A percentile compares a stretch with the other conserved stretches of the same genome.
Evolutionary conservation across 2,888 invertebrate species (phyloP).

Genomic region (Tetragnatha montana): DNA sequence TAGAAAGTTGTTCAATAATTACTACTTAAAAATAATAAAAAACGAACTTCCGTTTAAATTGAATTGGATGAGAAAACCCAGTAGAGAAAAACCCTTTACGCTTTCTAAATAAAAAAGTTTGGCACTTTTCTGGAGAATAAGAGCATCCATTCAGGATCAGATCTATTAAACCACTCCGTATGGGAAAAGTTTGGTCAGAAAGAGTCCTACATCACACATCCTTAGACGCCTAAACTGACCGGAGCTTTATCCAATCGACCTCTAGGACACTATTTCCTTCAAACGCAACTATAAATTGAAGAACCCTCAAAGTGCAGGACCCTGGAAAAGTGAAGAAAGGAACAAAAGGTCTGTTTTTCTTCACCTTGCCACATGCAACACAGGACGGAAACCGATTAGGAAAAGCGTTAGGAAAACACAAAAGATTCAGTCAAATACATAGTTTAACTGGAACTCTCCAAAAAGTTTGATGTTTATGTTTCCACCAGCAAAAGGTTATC

Average conservation of each 20-base stretch:
- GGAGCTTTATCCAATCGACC: background rate
- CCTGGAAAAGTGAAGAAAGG: background rate
- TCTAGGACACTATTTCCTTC: background rate
- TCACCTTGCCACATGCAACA: background rate
- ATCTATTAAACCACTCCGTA: too few species aligned
- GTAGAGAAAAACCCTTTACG: too few species aligned
- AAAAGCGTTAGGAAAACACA: slow-evolving; percentile 32
- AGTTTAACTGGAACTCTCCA: slow-evolving; percentile 27
- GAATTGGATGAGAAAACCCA: too few species aligned
- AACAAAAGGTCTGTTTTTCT: background rate
- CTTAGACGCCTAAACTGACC: background rate
- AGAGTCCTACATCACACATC: background rate
- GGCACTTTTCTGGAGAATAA: too few species aligned
- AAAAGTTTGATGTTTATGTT: slow-evolving; percentile 49
- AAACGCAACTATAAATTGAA: background rate
- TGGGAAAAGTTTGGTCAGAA: background rate
- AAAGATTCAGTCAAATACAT: slow-evolving; percentile 23
- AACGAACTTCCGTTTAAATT: too few species aligned
- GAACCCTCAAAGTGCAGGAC: background rate
- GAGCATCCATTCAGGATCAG: too few species aligned
- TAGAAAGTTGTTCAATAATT: too few species aligned
- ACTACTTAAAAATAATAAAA: too few species aligned
- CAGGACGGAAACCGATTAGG: slow-evolving; percentile 11
- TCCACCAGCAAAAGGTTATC: slow-evolving; percentile 29
- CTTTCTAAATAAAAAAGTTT: too few species aligned